These are phyloP conservation scores for Phylloscopus trochilus DNA, from an alignment of 2,113 vertebrate genomes.

Conservation along the genomic window DNA sequence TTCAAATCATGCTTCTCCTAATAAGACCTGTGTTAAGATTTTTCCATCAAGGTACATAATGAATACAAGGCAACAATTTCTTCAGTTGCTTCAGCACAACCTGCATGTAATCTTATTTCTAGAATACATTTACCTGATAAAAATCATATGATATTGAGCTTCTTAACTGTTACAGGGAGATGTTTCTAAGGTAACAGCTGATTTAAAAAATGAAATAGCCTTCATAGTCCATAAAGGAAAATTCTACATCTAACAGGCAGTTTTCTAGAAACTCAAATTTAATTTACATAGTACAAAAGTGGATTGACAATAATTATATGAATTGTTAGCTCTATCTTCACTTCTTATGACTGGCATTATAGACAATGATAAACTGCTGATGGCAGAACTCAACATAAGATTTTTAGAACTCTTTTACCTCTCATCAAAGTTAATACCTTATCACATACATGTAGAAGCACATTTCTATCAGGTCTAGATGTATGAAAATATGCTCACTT, in stretches of 20 bases:
- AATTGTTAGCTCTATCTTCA: neutral
- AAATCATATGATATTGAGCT: neutral
- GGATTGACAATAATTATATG: neutral
- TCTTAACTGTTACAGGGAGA: neutral
- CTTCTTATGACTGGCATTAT: neutral
- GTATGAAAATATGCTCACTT: neutral
- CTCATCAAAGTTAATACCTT: neutral
- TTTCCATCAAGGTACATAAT: neutral
- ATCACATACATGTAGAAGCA: neutral
- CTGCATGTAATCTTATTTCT: neutral
- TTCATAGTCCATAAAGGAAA: neutral
- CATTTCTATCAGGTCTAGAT: neutral
- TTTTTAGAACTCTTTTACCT: neutral
- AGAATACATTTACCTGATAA: neutral
- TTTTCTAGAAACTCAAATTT: neutral
- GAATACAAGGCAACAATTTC: neutral
- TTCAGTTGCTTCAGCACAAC: neutral
- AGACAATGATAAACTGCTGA: neutral
- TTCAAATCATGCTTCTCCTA: neutral
- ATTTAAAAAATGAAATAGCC: neutral
- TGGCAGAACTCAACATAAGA: neutral
- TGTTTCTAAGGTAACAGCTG: neutral
- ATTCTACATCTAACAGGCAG: neutral
- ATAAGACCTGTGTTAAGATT: neutral
- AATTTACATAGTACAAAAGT: neutral